Percentiles rank a stretch among this genome's conserved stretches.
phyloP scores from a whole-genome alignment of 2,888 invertebrate species.

The Coelopa pilipes region DNA sequence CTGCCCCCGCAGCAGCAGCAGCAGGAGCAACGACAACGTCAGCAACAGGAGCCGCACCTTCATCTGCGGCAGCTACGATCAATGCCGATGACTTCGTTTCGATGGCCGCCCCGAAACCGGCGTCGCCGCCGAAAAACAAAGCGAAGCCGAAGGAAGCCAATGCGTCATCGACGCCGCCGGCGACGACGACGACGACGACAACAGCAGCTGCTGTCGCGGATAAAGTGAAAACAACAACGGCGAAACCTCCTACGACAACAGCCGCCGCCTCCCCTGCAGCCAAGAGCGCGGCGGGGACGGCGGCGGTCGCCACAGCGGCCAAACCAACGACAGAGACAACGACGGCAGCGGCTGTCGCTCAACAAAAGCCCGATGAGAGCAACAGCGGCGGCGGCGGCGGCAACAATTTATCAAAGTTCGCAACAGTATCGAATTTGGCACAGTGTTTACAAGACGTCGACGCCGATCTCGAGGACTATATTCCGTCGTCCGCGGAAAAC shows the following conservation, averaged over 20 bases:
- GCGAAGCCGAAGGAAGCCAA: slow-evolving; percentile 35
- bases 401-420: slow-evolving; percentile 67
- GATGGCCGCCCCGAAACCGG: slow-evolving; percentile 49
- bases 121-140: slow-evolving; percentile 46
- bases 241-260: slow-evolving; percentile 50
- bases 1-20: slow-evolving; percentile 44
- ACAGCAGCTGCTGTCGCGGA: slow-evolving; percentile 37
- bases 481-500: slow-evolving; percentile 63
- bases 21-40: slow-evolving; percentile 36
- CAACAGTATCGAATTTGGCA: slow-evolving; percentile 67
- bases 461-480: slow-evolving; percentile 66
- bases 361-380: slow-evolving; percentile 41
- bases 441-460: slow-evolving; percentile 67
- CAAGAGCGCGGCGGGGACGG: slow-evolving; percentile 25
- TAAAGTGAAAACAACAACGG: slow-evolving; percentile 38
- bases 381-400: slow-evolving; percentile 51
- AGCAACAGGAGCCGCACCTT: too few species aligned
- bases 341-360: slow-evolving; percentile 32
- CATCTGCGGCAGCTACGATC: slow-evolving; percentile 49
- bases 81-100: slow-evolving; percentile 62
- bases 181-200: slow-evolving; percentile 43
- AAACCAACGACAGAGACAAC: slow-evolving; percentile 35
- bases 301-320: slow-evolving; percentile 36
- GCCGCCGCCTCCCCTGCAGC: slow-evolving; percentile 31
- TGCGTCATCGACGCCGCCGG: slow-evolving; percentile 51